Conservation (phyloP, 2,113 vertebrate genomes). For the Pedetes capensis region DNA sequence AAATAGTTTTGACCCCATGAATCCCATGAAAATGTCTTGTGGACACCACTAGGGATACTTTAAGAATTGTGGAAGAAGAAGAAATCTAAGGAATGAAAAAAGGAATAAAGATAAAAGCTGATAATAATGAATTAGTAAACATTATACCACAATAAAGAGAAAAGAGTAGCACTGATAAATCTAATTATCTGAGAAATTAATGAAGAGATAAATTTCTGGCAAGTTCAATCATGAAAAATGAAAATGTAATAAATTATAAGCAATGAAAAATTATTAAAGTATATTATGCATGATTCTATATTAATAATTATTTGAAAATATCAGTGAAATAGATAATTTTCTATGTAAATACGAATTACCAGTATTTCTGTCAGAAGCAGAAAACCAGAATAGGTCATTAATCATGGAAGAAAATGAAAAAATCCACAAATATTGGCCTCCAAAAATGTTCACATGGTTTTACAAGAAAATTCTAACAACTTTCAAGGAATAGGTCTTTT, state of each 20-base stretch:
- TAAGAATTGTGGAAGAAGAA: not conserved
- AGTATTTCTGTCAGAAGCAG: not conserved
- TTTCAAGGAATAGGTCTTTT: constrained; percentile 1
- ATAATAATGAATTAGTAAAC: constrained; percentile 25
- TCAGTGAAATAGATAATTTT: not conserved
- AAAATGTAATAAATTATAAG: not conserved
- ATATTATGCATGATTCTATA: not conserved
- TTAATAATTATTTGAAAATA: not conserved
- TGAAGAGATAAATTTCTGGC: not conserved
- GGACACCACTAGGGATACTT: not conserved
- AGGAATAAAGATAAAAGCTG: not conserved
- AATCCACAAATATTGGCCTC: not conserved
- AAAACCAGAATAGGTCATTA: not conserved
- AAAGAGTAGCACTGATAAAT: not conserved
- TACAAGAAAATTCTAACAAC: not conserved
- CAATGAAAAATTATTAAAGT: not conserved
- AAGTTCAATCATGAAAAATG: not conserved
- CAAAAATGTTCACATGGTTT: not conserved
- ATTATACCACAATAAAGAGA: not conserved
- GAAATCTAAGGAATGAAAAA: not conserved
- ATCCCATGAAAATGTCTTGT: not conserved
- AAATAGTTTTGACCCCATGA: not conserved
- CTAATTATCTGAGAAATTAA: not conserved
- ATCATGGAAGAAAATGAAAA: not conserved
- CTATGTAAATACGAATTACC: not conserved